Evolutionary conservation across 2,888 invertebrate species (phyloP).

Genomic region (Sycophila texana): DNA sequence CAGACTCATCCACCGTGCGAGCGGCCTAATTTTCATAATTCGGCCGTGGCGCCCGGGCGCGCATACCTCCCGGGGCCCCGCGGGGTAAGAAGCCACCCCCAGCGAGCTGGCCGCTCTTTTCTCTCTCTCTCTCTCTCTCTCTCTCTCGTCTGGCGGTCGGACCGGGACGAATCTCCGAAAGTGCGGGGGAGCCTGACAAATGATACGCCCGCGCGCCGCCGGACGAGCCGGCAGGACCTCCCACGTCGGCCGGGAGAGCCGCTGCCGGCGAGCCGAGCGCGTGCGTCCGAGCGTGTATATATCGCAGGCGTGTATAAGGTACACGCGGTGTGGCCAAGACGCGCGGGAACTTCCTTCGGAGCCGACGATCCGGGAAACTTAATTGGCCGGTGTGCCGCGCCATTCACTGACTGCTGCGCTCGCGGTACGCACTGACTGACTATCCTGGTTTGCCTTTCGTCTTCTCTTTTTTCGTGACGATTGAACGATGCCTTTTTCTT

Average conservation of each 20-base stretch:
- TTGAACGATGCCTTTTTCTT: too few species aligned
- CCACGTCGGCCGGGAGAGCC: constrained; percentile 40
- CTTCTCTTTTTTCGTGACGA: too few species aligned
- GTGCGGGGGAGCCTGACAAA: constrained; percentile 35
- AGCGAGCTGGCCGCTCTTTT: not conserved
- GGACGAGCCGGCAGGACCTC: constrained; percentile 38
- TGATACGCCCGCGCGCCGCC: constrained; percentile 30
- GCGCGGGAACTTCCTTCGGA: constrained; percentile 34
- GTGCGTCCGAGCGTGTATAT: not conserved
- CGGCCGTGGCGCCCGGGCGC: constrained; percentile 2
- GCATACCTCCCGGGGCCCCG: too few species aligned
- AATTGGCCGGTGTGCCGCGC: not conserved
- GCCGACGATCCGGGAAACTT: constrained; percentile 10
- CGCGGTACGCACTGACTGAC: too few species aligned
- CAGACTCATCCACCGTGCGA: too few species aligned
- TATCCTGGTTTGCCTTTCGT: not conserved
- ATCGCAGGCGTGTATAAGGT: too few species aligned
- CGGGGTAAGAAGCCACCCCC: not conserved
- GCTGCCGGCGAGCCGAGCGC: not conserved
- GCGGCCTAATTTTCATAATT: too few species aligned
- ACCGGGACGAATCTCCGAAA: not conserved
- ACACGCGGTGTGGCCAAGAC: too few species aligned
- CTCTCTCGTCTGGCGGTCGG: not conserved
- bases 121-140: not conserved
- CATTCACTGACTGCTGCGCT: not conserved